Evolutionary conservation across 2,888 invertebrate genomes (phyloP).

Genomic region (Heliconius erato): DNA sequence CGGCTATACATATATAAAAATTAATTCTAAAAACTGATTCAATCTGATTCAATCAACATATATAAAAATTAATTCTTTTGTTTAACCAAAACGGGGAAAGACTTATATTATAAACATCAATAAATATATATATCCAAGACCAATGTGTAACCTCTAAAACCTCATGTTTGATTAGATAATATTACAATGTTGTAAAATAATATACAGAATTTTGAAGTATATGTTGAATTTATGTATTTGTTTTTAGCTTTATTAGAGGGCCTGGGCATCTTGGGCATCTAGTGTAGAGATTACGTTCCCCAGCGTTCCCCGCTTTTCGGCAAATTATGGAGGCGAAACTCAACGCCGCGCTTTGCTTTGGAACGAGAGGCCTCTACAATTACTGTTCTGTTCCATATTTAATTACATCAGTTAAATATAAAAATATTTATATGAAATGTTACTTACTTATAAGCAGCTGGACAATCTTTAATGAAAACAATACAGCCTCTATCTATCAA

Average conservation of each 20-base stretch:
- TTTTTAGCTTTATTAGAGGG: too few species aligned
- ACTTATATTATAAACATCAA: not conserved
- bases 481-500: slow-evolving; percentile 70
- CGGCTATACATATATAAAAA: too few species aligned
- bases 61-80: not conserved
- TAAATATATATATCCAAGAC: not conserved
- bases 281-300: too few species aligned
- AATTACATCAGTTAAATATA: too few species aligned
- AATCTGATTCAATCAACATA: not conserved
- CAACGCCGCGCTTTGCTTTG: too few species aligned
- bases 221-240: not conserved
- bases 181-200: not conserved
- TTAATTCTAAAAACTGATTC: too few species aligned
- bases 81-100: not conserved
- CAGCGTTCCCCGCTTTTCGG: too few species aligned
- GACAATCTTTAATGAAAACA: slow-evolving; percentile 68
- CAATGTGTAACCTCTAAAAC: not conserved
- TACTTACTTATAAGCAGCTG: slow-evolving; percentile 69
- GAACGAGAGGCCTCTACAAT: too few species aligned
- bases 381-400: too few species aligned
- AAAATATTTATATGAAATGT: slow-evolving; percentile 4
- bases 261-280: too few species aligned
- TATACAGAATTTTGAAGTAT: not conserved
- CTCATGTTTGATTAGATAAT: not conserved
- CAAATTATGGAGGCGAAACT: too few species aligned